Base-by-base conservation (phyloP, 2,888 invertebrate genomes). In the Amiota mariae region DNA sequence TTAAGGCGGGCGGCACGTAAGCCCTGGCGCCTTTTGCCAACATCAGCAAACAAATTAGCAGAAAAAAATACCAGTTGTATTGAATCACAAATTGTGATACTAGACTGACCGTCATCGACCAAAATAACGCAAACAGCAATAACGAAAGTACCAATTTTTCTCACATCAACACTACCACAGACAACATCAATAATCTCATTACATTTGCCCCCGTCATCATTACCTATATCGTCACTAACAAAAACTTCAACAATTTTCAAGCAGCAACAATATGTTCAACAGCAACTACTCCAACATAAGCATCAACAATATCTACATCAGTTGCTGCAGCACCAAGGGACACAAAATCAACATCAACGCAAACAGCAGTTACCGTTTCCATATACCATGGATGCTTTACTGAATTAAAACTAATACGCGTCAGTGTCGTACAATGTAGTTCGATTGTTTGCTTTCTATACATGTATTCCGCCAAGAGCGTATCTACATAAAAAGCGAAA, bases 1-100 rank as follows among this genome's bases (percentile, higher is more conserved):
- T 91, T 96, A 86, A 92, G 96, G 86, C 92, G 96, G 87, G 95
- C 95, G 77, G 96, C 96, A 61, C 93, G 97, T 78, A 96, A 96
- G 88, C 97, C 97, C 12, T 96, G 95, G 94, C 92, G 94, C 86
- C 92, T 92, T 88, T 90, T 94, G 85, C 88, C 88, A 76, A 86
- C 87, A 68, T 36, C 67, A 51, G 54, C 24, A n/a, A 68, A 54
- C 74, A 90, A 91, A 88, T 80, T 84, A 74, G 79, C 87, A 78
- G 80, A 83, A 71, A 77, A 86, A 76, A 88, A 85, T 76, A 88
- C 84, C 80, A 87, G 88, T 85, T 85, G 91, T 80, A 91, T 91
- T 83, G 92, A 92, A 89, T 92, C 92, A 89, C 93, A 93, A 91
- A 94, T 94, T 86, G 94, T 94, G 86, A 92, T 93, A 91, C 92